Base-by-base conservation (phyloP, 2,888 invertebrate genomes). In the Piscicola geometra region DNA sequence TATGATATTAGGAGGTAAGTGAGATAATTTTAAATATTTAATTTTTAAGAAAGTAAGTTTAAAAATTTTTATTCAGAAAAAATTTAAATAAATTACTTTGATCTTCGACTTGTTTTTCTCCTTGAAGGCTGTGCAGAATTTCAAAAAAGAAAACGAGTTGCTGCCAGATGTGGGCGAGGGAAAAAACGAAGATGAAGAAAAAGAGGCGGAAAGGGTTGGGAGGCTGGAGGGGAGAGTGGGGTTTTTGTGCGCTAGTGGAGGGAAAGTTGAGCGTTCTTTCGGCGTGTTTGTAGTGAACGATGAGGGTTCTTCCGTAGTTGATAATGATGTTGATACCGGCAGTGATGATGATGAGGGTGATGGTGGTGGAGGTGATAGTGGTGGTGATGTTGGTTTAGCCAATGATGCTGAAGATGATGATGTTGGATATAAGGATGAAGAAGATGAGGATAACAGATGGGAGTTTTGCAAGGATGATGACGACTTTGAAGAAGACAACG, bases 401-500 rank as follows among this genome's bases (percentile, higher is more conserved):
- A 15, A 15, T 47, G 9, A 15, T 9, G 50, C 9, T 15, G 21
- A 64, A 9, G n/a, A 9, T 64, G 64, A 67, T 2, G 30, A 32
- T 3, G 67, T 5, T 9, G 67, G 32, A 15, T 15, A 67, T 9
- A 32, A 35, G 15, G 35, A 32, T 3, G n/a, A n/a, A 5, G 28
- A 3, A 12, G 12, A 12, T 5, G 32, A 15, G 5, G 28, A 9
- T 9, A n/a, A n/a, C 33, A 5, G 15, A 3, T 5, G 5, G 30
- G n/a, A 32, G 30, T 5, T 9, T 35, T 15, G 15, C 9, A n/a
- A 64, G 9, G 64, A 64, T 30, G 64, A 64, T 3, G 64, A 64
- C 21, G 64, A 64, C 64, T n/a, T 28, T 3, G 73, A 76, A 75
- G 88, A 88, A 81, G 50, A 3, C 9, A 33, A 1, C 5, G 36